Evolutionary conservation across 1,140 invertebrate species (phyloP), one percentile per base, ranked within the genome.

Genomic region (Microplitis mediator): DNA sequence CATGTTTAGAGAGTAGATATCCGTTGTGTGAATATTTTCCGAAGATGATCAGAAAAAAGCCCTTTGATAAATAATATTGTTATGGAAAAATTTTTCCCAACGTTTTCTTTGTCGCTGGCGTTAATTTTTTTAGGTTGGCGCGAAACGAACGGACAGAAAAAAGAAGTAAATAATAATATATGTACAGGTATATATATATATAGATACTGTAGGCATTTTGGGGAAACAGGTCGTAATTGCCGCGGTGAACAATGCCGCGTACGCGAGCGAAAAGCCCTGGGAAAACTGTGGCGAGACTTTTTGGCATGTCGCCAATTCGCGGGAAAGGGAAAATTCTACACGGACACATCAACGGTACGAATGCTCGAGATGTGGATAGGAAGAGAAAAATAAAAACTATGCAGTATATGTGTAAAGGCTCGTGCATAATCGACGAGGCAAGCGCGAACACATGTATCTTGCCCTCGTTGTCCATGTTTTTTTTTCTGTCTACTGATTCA

Each of bases 211-310:
- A 45, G 60, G 60, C 58, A 62, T 70, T 70, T 70, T 70, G n/a
- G 23, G 58, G 39, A 63, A 70, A 63, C 69, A 60, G 58, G 31
- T 70, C 36, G 69, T 70, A 70, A 70, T 70, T 70, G 69, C 69
- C 60, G 45, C 58, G 16, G 16, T 63, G 69, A 70, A 70, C 69
- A 70, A 70, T 70, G 45, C 69, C 69, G 69, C 23, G 50, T 16
- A 63, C 58, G 39, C 69, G 45, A 31, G 11, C 16, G 58, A 70
- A 70, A 70, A 52, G 36, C 58, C 60, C 60, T 39, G 56, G 58
- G 56, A 61, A 45, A 39, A 45, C 54, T 50, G 35, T 9, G 58
- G 58, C 31, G 14, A 35, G 31, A 61, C 45, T n/a, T 70, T 70
- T 63, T 70, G 69, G 69, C 69, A 50, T 51, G 23, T n/a, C 11